phyloP scores from a whole-genome alignment of 2,113 vertebrate genomes.

The Vulpes lagopus region DNA sequence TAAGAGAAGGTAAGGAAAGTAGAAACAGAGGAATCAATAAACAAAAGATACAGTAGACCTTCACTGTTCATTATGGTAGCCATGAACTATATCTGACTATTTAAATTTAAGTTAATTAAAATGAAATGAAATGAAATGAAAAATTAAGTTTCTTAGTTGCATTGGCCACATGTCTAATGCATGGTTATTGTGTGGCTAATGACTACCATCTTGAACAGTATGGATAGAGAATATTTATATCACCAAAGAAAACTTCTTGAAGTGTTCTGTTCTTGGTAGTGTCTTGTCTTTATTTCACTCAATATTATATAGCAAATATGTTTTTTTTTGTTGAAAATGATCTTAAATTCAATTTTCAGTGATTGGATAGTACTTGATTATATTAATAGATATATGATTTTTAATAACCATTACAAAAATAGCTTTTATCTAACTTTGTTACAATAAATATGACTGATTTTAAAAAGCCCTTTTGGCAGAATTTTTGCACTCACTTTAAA shows the following conservation, averaged over 20 bases:
- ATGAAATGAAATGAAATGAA: not conserved
- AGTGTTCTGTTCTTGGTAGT: not conserved
- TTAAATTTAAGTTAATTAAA: slow-evolving; percentile 2
- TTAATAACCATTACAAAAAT: not conserved
- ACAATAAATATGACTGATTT: not conserved
- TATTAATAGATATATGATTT: not conserved
- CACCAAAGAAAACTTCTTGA: not conserved
- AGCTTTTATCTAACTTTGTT: not conserved
- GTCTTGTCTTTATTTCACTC: not conserved
- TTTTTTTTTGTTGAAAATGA: not conserved
- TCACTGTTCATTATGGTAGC: not conserved
- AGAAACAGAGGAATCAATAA: not conserved
- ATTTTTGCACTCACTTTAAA: not conserved
- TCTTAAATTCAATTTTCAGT: not conserved
- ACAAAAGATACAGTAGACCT: not conserved
- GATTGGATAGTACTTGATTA: not conserved
- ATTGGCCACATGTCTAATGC: not conserved
- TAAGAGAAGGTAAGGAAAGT: not conserved
- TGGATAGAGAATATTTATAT: not conserved
- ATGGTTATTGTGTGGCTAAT: not conserved
- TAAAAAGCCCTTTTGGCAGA: not conserved
- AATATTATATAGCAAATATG: not conserved
- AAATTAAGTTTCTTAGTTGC: not conserved
- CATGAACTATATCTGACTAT: not conserved
- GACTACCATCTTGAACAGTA: not conserved